Percentiles rank a stretch among this genome's conserved stretches.
Evolutionary conservation across 2,797 vertebrate genomes (phyloP).

Genomic region (Labeo calbasu): DNA sequence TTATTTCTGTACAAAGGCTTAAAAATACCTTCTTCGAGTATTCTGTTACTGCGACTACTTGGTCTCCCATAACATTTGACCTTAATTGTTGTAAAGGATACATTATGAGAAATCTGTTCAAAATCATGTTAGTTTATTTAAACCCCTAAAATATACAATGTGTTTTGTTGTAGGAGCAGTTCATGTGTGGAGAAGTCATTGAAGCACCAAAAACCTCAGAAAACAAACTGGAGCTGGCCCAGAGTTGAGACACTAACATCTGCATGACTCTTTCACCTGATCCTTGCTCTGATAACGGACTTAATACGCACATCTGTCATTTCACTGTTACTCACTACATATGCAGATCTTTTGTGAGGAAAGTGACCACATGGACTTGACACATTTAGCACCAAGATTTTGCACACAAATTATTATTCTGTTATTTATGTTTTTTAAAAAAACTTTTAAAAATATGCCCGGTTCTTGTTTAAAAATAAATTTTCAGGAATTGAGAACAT

Average conservation of each 20-base stretch:
- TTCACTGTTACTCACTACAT: conserved; percentile 3
- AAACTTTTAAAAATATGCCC: conserved; percentile 6
- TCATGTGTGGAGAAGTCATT: conserved; percentile 70
- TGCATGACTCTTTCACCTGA: not conserved
- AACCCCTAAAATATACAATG: not conserved
- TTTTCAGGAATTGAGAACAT: not conserved
- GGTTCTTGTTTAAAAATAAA: conserved; percentile 31
- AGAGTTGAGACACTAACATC: conserved; percentile 63
- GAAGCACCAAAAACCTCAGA: conserved; percentile 62
- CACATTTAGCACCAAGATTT: conserved; percentile 19
- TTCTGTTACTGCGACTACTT: no score
- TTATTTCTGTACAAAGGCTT: no score
- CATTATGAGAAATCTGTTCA: not conserved
- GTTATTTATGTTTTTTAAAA: conserved; percentile 46
- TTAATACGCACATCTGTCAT: not conserved
- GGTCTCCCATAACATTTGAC: not conserved
- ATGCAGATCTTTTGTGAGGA: not conserved
- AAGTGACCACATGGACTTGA: conserved; percentile 25
- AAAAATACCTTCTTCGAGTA: no score
- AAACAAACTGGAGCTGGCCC: conserved; percentile 67
- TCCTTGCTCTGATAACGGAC: not conserved
- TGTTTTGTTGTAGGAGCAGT: conserved; percentile 69
- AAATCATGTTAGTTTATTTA: not conserved
- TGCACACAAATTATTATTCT: conserved; percentile 53
- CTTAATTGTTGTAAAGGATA: not conserved